Conservation (phyloP, 1,140 invertebrate genomes). For the Paraescarpia echinospica region DNA sequence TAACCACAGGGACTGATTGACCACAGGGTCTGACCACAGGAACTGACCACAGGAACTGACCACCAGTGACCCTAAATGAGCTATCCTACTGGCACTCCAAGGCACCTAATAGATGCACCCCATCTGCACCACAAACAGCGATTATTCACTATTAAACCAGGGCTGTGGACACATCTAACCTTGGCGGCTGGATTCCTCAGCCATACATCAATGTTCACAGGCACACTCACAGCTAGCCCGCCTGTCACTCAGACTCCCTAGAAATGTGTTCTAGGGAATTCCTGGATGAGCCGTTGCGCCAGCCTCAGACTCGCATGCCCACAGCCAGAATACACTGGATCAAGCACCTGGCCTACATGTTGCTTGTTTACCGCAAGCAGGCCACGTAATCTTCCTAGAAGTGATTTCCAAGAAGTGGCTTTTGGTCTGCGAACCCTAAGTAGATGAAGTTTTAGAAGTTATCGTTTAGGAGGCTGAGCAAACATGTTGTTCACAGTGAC, state of each 20-base stretch:
- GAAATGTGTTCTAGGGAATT: constrained; percentile 1
- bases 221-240: not conserved
- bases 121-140: not conserved
- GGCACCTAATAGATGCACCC: not conserved
- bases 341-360: not conserved
- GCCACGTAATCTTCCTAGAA: not conserved
- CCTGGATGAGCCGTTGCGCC: not conserved
- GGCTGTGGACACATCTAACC: not conserved
- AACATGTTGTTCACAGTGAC: not conserved
- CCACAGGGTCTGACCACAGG: not conserved
- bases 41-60: not conserved
- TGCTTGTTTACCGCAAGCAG: not conserved
- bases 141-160: not conserved
- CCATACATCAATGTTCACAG: not conserved
- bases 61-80: not conserved
- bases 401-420: not conserved
- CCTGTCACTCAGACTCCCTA: not conserved
- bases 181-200: not conserved
- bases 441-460: not conserved
- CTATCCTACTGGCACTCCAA: not conserved
- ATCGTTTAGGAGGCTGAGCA: not conserved
- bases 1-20: not conserved
- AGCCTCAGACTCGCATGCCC: not conserved
- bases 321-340: not conserved
- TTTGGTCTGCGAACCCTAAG: too few species aligned